phyloP scores from a whole-genome alignment of 2,888 invertebrate species.

The Lucinisca nassula region DNA sequence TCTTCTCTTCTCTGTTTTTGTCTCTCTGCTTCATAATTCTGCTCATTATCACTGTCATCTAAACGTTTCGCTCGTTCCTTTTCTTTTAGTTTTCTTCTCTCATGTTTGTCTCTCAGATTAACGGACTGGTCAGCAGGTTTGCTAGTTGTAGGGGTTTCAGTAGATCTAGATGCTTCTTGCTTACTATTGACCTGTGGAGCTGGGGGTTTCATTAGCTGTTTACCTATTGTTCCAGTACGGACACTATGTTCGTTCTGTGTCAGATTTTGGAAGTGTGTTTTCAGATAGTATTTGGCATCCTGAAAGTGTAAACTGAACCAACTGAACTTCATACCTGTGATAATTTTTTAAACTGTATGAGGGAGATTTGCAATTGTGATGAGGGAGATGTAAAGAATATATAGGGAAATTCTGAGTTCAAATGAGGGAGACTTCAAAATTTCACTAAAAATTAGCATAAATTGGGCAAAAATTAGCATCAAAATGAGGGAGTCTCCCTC shows the following conservation, averaged over 20 bases:
- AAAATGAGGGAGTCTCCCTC: too few relatives aligned
- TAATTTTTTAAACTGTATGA: too few relatives aligned
- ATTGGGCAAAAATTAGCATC: too few relatives aligned
- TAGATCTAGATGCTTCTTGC: background rate
- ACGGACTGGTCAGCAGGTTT: background rate
- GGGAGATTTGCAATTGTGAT: too few relatives aligned
- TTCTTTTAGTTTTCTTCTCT: background rate
- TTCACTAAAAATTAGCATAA: too few relatives aligned
- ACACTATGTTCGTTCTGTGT: constrained; percentile 9
- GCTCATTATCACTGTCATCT: background rate
- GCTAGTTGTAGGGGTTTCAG: background rate
- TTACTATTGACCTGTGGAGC: background rate
- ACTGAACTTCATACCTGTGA: too few relatives aligned
- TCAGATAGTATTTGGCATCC: constrained; percentile 61
- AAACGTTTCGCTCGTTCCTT: background rate
- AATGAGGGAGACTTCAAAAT: too few relatives aligned
- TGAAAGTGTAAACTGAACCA: constrained; percentile 8
- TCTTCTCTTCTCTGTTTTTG: background rate
- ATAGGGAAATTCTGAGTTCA: too few relatives aligned
- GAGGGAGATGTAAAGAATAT: too few relatives aligned
- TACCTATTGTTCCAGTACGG: background rate
- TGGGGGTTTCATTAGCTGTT: background rate
- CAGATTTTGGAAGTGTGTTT: constrained; percentile 52
- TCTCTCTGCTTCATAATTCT: background rate
- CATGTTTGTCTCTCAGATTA: background rate